phyloP scores from a whole-genome alignment of 2,113 vertebrate species.

The Oceanodroma tethys region DNA sequence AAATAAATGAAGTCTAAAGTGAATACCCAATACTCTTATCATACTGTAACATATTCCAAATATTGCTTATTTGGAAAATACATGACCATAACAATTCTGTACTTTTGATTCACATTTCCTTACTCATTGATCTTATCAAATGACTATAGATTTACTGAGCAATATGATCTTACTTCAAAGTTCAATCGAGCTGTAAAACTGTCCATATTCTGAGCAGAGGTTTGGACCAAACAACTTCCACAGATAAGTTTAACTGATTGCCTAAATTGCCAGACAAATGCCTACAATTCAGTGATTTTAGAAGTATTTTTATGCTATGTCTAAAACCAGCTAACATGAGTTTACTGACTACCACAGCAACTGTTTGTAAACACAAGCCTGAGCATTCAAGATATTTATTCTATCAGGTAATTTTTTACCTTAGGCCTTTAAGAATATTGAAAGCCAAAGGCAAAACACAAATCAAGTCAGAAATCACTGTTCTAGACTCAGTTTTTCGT shows the following conservation, averaged over 20 bases:
- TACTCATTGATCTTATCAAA: background rate
- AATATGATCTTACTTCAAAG: background rate
- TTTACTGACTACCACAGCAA: background rate
- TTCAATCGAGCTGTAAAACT: background rate
- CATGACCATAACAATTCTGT: background rate
- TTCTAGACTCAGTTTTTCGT: background rate
- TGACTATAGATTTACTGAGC: background rate
- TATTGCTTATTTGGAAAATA: background rate
- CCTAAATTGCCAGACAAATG: background rate
- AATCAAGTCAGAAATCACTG: background rate
- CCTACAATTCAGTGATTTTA: background rate
- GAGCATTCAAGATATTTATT: background rate
- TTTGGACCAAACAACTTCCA: background rate
- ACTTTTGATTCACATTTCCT: background rate
- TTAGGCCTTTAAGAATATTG: background rate
- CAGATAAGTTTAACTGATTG: background rate
- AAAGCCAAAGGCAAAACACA: background rate
- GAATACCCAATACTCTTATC: background rate
- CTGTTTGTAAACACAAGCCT: background rate
- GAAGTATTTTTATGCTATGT: background rate
- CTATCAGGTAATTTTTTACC: background rate
- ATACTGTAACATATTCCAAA: background rate
- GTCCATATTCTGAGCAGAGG: background rate
- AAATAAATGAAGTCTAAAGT: background rate
- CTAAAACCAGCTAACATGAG: background rate